Percentiles rank a stretch among this genome's conserved stretches.
phyloP scores from a whole-genome alignment of 1,140 invertebrate genomes.

The Armadillidium nasatum region DNA sequence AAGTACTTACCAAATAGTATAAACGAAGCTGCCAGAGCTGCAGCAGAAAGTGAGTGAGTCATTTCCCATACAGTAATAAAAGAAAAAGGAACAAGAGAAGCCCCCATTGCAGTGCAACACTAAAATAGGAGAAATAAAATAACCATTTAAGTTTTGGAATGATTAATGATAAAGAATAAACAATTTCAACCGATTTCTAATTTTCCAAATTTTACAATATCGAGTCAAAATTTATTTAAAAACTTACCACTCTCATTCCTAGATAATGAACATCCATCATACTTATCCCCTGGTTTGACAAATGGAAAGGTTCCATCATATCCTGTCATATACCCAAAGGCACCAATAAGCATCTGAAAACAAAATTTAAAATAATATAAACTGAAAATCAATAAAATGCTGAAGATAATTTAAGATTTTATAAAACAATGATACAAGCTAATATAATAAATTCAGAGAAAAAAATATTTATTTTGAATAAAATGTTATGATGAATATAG shows the following conservation, averaged over 20 bases:
- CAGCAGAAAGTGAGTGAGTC: conserved; percentile 71
- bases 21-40: conserved; percentile 69
- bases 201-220: too few relatives aligned
- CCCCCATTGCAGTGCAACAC: conserved; percentile 87
- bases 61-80: conserved; percentile 85
- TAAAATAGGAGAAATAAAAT: conserved; percentile 53
- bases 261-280: conserved; percentile 76
- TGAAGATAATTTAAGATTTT: too few relatives aligned
- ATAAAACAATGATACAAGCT: neutral
- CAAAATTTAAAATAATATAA: conserved; percentile 30
- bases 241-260: conserved; percentile 88
- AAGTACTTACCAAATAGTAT: conserved; percentile 76
- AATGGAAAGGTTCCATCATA: conserved; percentile 95
- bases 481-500: too few relatives aligned
- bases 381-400: too few relatives aligned
- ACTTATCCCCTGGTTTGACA: conserved; percentile 93
- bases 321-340: conserved; percentile 85
- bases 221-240: too few relatives aligned
- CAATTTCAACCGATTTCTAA: too few relatives aligned
- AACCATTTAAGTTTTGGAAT: neutral
- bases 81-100: conserved; percentile 77
- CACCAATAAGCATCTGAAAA: conserved; percentile 84
- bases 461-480: neutral
- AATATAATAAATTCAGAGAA: neutral
- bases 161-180: too few relatives aligned